Conservation (phyloP, 2,888 invertebrate genomes). For the Entomobrya multifasciata region DNA sequence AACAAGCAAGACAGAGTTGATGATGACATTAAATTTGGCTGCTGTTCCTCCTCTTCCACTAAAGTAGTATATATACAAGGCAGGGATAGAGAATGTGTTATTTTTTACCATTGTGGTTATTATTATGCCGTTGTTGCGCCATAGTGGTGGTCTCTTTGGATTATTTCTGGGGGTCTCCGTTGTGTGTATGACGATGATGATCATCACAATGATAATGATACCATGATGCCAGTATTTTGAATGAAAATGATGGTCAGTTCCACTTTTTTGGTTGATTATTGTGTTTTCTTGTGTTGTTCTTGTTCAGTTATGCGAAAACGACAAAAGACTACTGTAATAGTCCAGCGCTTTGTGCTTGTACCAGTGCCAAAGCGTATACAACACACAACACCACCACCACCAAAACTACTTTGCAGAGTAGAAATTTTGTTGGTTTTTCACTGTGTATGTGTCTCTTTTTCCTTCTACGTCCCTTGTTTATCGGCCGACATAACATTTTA, state of each 20-base stretch:
- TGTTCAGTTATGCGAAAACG: constrained; percentile 48
- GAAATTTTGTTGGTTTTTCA: constrained; percentile 60
- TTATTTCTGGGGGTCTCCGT: constrained; percentile 24
- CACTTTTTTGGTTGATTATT: constrained; percentile 71
- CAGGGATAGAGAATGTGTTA: not conserved
- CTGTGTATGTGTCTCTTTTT: constrained; percentile 49
- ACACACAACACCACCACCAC: constrained; percentile 12
- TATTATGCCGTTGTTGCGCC: not conserved
- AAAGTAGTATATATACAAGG: not conserved
- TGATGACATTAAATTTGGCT: constrained; percentile 75
- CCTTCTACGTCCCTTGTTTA: constrained; percentile 73
- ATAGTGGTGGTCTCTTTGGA: not conserved
- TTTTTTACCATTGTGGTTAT: constrained; percentile 5
- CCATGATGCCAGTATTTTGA: constrained; percentile 58
- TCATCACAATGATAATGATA: constrained; percentile 56
- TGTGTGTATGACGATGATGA: constrained; percentile 35
- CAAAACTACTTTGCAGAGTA: constrained; percentile 38
- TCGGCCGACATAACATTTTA: constrained; percentile 77
- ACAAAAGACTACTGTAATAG: constrained; percentile 9
- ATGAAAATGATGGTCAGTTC: constrained; percentile 68
- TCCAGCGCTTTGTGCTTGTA: constrained; percentile 24
- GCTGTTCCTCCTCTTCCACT: constrained; percentile 21
- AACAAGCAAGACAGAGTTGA: constrained; percentile 65
- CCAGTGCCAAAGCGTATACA: constrained; percentile 46
- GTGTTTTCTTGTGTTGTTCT: constrained; percentile 67